A percentile compares a stretch with the other conserved stretches of the same genome.
These are phyloP conservation scores for Polylopha cassiicola DNA, from an alignment of 2,888 invertebrate genomes.

Conservation along the genomic window DNA sequence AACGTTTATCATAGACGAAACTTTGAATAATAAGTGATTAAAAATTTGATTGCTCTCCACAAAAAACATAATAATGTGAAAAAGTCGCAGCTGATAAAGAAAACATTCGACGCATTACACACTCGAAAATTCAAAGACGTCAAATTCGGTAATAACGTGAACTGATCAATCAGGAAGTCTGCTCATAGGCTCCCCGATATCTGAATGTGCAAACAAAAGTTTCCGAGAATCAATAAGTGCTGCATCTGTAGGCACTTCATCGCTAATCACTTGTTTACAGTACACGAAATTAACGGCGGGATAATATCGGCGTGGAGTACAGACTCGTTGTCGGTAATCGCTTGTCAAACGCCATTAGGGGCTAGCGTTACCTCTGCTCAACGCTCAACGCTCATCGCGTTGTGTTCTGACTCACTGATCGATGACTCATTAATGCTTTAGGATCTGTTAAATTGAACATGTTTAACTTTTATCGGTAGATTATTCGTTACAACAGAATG, in stretches of 20 bases:
- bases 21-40: too few relatives aligned
- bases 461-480: too few relatives aligned
- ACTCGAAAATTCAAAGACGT: too few relatives aligned
- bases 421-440: conserved; percentile 3
- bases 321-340: conserved; percentile 40
- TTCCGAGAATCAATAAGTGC: conserved; percentile 35
- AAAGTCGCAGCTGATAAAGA: too few relatives aligned
- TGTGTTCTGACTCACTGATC: conserved; percentile 3
- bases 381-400: conserved; percentile 1
- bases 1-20: too few relatives aligned
- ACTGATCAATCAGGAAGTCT: too few relatives aligned
- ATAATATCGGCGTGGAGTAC: conserved; percentile 22
- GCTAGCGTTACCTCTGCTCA: conserved; percentile 3
- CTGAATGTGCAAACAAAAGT: conserved; percentile 27
- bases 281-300: conserved; percentile 33
- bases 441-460: background rate
- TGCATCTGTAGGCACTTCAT: conserved; percentile 29
- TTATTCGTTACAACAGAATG: too few relatives aligned
- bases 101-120: too few relatives aligned
- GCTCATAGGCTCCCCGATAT: conserved; percentile 13
- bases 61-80: too few relatives aligned
- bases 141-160: too few relatives aligned
- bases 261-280: conserved; percentile 60
- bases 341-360: conserved; percentile 37
- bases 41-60: too few relatives aligned